phyloP scores from a whole-genome alignment of 2,113 vertebrate species.

The Ornithorhynchus anatinus region DNA sequence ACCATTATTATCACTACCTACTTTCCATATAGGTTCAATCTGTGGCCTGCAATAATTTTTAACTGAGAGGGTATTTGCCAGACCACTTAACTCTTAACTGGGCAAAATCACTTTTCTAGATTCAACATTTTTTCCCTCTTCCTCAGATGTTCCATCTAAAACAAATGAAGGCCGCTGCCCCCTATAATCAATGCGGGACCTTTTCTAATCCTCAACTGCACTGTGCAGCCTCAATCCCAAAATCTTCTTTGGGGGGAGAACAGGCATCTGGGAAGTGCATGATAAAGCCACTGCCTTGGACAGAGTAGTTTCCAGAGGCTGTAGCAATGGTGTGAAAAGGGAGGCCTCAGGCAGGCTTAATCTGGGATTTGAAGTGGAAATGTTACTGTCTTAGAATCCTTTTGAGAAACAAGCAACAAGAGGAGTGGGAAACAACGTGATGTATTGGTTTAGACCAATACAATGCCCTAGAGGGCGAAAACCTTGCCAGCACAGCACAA shows the following conservation, averaged over 20 bases:
- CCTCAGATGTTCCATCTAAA: constrained; percentile 23
- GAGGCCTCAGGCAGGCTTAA: constrained; percentile 1
- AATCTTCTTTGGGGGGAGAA: constrained; percentile 3
- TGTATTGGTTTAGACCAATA: constrained; percentile 68
- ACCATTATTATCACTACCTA: no score
- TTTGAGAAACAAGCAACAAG: constrained; percentile 50
- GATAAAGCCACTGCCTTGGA: constrained; percentile 1
- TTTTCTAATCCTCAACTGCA: constrained; percentile 6
- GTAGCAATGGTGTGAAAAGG: constrained; percentile 9
- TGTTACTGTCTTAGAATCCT: constrained; percentile 51
- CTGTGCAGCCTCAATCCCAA: neutral
- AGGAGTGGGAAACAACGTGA: constrained; percentile 57
- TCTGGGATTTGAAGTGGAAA: constrained; percentile 23
- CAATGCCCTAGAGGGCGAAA: constrained; percentile 54
- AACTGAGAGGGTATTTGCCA: constrained; percentile 43
- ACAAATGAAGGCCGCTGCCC: constrained; percentile 17
- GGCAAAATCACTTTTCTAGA: constrained; percentile 31
- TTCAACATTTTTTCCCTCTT: constrained; percentile 7
- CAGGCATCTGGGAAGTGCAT: neutral
- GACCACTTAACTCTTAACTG: constrained; percentile 14
- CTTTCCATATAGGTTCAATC: constrained; percentile 38
- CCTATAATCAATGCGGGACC: constrained; percentile 19
- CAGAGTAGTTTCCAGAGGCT: constrained; percentile 15
- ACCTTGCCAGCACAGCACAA: constrained; percentile 68
- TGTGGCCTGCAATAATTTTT: constrained; percentile 52